Conservation (phyloP, 2,113 vertebrate genomes). For the Eidolon helvum region DNA sequence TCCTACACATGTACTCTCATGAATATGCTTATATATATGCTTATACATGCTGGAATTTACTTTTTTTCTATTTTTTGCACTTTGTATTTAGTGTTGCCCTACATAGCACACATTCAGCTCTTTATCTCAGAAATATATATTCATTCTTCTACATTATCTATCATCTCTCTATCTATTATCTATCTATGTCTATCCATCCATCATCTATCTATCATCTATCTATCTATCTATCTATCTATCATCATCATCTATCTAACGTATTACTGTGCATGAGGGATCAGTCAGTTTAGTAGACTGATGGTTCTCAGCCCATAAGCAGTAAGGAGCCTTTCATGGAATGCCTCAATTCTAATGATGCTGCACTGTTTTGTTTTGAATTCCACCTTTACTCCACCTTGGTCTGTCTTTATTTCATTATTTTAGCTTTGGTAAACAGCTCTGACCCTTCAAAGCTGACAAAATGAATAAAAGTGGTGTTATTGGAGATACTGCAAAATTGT, state of each 20-base stretch:
- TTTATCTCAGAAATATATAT: not conserved
- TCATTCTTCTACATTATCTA: not conserved
- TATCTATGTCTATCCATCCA: not conserved
- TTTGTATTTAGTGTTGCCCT: not conserved
- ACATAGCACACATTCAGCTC: not conserved
- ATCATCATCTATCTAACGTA: not conserved
- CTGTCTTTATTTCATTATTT: not conserved
- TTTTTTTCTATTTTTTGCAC: not conserved
- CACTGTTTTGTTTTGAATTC: not conserved
- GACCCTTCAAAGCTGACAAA: not conserved
- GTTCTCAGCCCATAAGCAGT: not conserved
- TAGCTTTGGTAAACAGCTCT: not conserved
- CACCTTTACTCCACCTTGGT: not conserved
- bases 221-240: not conserved
- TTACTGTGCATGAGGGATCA: not conserved
- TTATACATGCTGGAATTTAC: not conserved
- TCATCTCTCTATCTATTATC: not conserved
- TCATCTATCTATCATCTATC: not conserved
- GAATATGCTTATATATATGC: not conserved
- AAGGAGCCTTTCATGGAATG: not conserved
- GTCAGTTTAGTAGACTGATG: not conserved
- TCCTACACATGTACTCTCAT: not conserved
- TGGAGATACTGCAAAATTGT: not conserved
- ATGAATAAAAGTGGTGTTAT: not conserved
- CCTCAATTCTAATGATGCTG: not conserved